Evolutionary conservation across 2,888 invertebrate species (phyloP), one percentile per base, ranked within the genome.

Genomic region (Zele albiditarsus): DNA sequence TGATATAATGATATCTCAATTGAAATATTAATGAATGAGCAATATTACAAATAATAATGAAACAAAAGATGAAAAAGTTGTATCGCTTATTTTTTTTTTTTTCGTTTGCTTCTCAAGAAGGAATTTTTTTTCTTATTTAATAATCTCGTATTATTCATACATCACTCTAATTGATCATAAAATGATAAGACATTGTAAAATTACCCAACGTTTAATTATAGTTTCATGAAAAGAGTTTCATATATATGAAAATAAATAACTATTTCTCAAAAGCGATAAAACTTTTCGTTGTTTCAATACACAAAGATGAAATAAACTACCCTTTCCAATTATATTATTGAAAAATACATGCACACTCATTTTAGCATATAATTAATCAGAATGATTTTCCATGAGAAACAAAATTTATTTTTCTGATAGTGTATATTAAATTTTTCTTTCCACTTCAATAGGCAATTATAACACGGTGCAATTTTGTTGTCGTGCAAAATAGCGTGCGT

Each of bases 401-500:
- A 25, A 49, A 25, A 49, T 23, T 68, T 28, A n/a, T n/a, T 31
- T 28, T 49, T 14, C 20, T 10, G 33, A n/a, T 53, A n/a, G 31
- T 31, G 46, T 31, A 10, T 33, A 53, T 58, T n/a, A n/a, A n/a
- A n/a, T 68, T 62, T 62, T 60, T 25, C 27, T 60, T 46, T 62
- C 16, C 20, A 31, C n/a, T 16, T 53, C 6, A 27, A 68, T 68
- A 53, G 20, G 10, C 53, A 23, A 42, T n/a, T n/a, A 31, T 62
- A 20, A 72, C 25, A 66, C 31, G 57, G 71, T 74, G 74, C 72
- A 65, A 42, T 28, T 66, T 66, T 53, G 20, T 68, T 60, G 63
- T 75, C 70, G 80, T 78, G 77, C 75, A 77, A 74, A 78, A 79
- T 77, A 74, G 80, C 80, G 78, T 80, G 80, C 80, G 79, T 80